A percentile compares a stretch with the other conserved stretches of the same genome.
These are phyloP conservation scores for Acanthoscelides obtectus DNA, from an alignment of 2,888 invertebrate species.

Conservation along the genomic window DNA sequence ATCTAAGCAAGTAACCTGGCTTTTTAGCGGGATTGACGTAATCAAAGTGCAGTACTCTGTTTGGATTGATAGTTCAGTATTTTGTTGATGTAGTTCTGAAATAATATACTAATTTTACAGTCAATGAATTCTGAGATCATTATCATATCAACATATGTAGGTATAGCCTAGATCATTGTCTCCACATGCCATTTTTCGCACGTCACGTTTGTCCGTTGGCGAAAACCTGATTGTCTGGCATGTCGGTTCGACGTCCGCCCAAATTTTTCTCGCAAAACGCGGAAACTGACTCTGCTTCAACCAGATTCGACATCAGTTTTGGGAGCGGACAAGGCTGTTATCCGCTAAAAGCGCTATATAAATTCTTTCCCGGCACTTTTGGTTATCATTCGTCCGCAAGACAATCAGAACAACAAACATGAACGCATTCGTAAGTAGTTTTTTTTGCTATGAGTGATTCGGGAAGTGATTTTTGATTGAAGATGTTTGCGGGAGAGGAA, in stretches of 20 bases:
- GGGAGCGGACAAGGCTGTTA: neutral
- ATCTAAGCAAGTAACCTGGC: too few species aligned
- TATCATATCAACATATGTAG: too few species aligned
- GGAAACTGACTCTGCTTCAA: neutral
- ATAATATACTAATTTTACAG: too few species aligned
- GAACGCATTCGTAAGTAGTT: conserved; percentile 23
- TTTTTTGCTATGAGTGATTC: neutral
- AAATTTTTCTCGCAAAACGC: neutral
- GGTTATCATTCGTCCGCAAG: conserved; percentile 9
- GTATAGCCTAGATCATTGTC: too few species aligned
- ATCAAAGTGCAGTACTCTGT: too few species aligned
- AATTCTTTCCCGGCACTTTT: neutral
- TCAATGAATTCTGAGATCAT: too few species aligned
- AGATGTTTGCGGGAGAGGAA: neutral
- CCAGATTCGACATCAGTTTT: neutral
- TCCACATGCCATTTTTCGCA: neutral
- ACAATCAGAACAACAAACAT: conserved; percentile 22
- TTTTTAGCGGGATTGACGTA: too few species aligned
- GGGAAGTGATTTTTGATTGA: neutral
- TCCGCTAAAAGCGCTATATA: neutral
- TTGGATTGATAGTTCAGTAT: too few species aligned
- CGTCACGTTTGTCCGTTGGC: neutral
- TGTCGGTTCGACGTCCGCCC: too few species aligned
- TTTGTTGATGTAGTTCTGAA: too few species aligned
- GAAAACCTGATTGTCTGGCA: neutral